Conservation (phyloP, 2,888 invertebrate genomes). For the Trichopria drosophilae region DNA sequence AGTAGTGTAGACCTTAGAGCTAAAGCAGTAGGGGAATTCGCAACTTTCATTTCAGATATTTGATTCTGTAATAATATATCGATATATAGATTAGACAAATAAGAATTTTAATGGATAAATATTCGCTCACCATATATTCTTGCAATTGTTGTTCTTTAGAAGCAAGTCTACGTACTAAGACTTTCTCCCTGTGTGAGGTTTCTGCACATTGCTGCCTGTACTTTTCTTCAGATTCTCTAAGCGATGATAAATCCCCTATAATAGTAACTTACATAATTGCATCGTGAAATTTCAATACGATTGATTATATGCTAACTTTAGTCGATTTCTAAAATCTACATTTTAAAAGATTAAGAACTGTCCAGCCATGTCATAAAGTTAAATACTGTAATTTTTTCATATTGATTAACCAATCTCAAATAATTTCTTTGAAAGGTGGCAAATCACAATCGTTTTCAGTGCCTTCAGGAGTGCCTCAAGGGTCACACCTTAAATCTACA, state of each 20-base stretch:
- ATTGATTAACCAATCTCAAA: slow-evolving; percentile 20
- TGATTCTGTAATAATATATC: slow-evolving; percentile 70
- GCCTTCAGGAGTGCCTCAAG: no score
- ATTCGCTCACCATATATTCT: slow-evolving; percentile 84
- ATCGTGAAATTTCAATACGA: background rate
- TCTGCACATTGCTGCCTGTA: slow-evolving; percentile 81
- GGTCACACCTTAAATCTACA: no score
- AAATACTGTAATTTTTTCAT: slow-evolving; percentile 43
- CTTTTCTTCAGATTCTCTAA: slow-evolving; percentile 78
- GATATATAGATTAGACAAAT: slow-evolving; percentile 10
- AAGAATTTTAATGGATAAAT: slow-evolving; percentile 9
- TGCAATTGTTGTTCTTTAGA: slow-evolving; percentile 97
- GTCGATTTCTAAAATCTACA: slow-evolving; percentile 24
- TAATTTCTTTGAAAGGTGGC: slow-evolving; percentile 43
- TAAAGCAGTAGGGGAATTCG: slow-evolving; percentile 77
- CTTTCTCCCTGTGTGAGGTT: slow-evolving; percentile 87
- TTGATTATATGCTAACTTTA: slow-evolving; percentile 61
- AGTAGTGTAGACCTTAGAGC: slow-evolving; percentile 81
- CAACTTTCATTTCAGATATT: slow-evolving; percentile 89
- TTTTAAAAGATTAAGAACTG: slow-evolving; percentile 32
- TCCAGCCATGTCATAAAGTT: slow-evolving; percentile 36
- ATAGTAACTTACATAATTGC: slow-evolving; percentile 40
- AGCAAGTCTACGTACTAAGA: slow-evolving; percentile 86
- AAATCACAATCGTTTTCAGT: slow-evolving; percentile 60
- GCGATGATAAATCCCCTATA: slow-evolving; percentile 71